Conservation (phyloP, 2,797 vertebrate genomes). For the Micrastur ruficollis region DNA sequence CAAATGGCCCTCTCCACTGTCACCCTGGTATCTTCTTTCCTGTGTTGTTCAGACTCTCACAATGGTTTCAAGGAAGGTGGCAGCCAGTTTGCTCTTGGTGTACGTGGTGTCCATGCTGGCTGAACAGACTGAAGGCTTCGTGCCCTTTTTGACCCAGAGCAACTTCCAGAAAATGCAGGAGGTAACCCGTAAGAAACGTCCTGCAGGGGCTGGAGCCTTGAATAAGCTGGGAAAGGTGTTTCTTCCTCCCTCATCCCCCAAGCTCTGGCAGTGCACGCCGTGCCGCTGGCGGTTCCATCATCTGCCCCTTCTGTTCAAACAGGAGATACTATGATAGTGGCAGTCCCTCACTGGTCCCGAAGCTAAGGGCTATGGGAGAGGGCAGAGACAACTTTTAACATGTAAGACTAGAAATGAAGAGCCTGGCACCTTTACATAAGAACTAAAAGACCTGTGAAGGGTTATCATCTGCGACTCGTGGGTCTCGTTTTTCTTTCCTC, state of each 20-base stretch:
- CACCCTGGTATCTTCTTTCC: not conserved
- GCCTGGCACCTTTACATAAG: not conserved
- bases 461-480: not conserved
- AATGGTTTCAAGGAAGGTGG: constrained; percentile 63
- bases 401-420: not conserved
- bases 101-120: constrained; percentile 73
- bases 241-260: not conserved
- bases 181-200: constrained; percentile 51
- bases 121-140: constrained; percentile 76
- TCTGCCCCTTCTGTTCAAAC: not conserved
- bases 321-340: not conserved
- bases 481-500: not conserved
- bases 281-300: not conserved
- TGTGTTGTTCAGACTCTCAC: not conserved
- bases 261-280: rapidly evolving
- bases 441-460: not conserved
- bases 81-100: constrained; percentile 67
- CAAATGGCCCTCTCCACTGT: not conserved
- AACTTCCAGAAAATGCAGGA: constrained; percentile 82
- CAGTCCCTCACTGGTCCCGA: not conserved
- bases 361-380: not conserved
- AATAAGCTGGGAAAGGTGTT: not conserved
- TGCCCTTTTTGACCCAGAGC: constrained; percentile 82
- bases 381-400: not conserved
- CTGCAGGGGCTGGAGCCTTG: not conserved